A percentile compares a stretch with the other conserved stretches of the same genome.
Conservation (phyloP, 2,888 invertebrate genomes). For the Zhengitettix transpicula region DNA sequence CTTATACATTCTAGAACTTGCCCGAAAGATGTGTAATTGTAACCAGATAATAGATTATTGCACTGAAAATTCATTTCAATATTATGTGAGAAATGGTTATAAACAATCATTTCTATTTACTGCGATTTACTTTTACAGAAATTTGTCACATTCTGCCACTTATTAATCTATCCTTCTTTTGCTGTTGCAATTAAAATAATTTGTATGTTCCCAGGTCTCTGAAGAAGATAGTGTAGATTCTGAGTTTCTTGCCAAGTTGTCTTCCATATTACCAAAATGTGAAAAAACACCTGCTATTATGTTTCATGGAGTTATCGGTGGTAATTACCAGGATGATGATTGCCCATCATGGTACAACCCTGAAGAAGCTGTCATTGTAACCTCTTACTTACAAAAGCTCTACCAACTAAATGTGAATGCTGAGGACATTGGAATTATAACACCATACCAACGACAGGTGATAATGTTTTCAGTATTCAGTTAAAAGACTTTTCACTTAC, state of each 20-base stretch:
- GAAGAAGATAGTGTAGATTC: conserved; percentile 27
- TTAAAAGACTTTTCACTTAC: too few species aligned
- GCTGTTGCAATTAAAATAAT: neutral
- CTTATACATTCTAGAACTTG: too few species aligned
- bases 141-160: too few species aligned
- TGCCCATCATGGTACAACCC: conserved; percentile 85
- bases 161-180: too few species aligned
- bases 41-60: too few species aligned
- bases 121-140: too few species aligned
- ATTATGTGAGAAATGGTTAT: too few species aligned
- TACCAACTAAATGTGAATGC: conserved; percentile 44
- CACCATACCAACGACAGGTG: conserved; percentile 86
- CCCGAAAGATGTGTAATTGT: too few species aligned
- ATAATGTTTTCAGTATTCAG: conserved; percentile 13
- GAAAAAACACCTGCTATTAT: conserved; percentile 36
- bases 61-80: too few species aligned
- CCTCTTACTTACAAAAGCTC: conserved; percentile 44
- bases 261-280: conserved; percentile 22
- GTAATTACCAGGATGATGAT: conserved; percentile 41
- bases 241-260: conserved; percentile 16
- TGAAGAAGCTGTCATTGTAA: conserved; percentile 54
- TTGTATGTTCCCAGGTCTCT: conserved; percentile 21
- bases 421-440: conserved; percentile 73
- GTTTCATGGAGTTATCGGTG: conserved; percentile 54
- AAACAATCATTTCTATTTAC: too few species aligned